Conservation (phyloP, 2,797 vertebrate species). For the Otus scops region DNA sequence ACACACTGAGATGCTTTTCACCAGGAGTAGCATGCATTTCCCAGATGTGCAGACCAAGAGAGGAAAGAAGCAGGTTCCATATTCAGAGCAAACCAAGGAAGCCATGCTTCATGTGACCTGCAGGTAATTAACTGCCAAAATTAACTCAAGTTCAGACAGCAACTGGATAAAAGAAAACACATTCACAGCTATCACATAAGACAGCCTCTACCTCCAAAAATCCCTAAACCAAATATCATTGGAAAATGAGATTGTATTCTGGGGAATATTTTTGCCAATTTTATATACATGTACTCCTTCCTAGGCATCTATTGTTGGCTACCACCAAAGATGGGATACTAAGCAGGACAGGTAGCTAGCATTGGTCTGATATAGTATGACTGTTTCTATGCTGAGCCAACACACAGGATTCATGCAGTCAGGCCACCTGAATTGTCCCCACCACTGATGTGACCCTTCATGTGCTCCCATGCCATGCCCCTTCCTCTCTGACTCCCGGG, state of each 20-base stretch:
- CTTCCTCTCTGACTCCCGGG: not conserved
- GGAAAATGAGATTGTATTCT: not conserved
- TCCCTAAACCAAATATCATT: not conserved
- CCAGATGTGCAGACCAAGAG: not conserved
- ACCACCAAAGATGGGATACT: not conserved
- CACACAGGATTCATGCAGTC: not conserved
- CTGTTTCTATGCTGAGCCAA: not conserved
- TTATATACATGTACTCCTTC: not conserved
- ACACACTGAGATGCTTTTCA: not conserved
- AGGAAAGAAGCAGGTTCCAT: not conserved
- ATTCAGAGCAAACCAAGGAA: not conserved
- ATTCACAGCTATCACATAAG: not conserved
- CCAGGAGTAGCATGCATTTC: not conserved
- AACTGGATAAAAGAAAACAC: not conserved
- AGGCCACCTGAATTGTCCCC: not conserved
- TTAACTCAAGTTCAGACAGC: not conserved
- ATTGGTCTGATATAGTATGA: not conserved
- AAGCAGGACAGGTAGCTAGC: accelerated
- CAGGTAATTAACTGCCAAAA: not conserved
- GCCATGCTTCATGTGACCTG: not conserved
- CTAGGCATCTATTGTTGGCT: not conserved
- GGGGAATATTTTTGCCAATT: not conserved
- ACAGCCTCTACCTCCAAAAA: not conserved
- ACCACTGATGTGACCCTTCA: not conserved
- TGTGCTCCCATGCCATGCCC: accelerated